phyloP scores from a whole-genome alignment of 2,797 vertebrate genomes.

The Pseudomugil tenellus region DNA sequence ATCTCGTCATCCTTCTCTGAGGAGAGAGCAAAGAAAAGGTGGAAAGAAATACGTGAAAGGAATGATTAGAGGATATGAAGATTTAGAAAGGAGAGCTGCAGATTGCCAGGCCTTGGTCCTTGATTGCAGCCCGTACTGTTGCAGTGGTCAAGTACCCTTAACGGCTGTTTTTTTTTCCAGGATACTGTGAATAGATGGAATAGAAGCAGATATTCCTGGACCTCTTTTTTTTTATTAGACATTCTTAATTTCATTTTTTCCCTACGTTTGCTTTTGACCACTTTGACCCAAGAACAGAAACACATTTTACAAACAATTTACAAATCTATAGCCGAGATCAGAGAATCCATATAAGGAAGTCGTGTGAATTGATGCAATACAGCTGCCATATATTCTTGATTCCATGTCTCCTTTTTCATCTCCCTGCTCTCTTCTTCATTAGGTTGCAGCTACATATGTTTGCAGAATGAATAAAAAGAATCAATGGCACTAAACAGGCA shows the following conservation, averaged over 20 bases:
- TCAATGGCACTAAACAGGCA: background rate
- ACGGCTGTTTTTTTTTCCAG: conserved; percentile 26
- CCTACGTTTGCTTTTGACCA: background rate
- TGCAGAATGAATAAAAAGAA: conserved; percentile 26
- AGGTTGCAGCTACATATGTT: conserved; percentile 4
- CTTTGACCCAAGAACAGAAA: conserved; percentile 15
- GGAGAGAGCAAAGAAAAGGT: conserved; percentile 26
- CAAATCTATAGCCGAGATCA: too few species aligned
- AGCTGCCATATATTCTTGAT: conserved; percentile 4
- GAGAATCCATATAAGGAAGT: conserved; percentile 11
- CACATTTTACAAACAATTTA: conserved; percentile 4
- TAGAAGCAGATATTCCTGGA: conserved; percentile 22
- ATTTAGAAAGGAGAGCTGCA: conserved; percentile 35
- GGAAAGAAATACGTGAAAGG: conserved; percentile 15
- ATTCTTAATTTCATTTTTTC: conserved; percentile 13
- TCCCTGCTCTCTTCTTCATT: conserved; percentile 27
- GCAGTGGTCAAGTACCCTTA: conserved; percentile 29
- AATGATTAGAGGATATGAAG: conserved; percentile 48
- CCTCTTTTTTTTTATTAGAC: conserved; percentile 38
- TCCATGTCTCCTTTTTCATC: background rate
- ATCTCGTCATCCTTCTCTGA: conserved; percentile 36
- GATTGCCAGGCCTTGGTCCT: conserved; percentile 35
- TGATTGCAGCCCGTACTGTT: conserved; percentile 60
- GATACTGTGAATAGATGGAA: conserved; percentile 39
- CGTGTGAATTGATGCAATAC: background rate